Conservation (phyloP, 2,113 vertebrate species). For the Megatriorchis doriae region DNA sequence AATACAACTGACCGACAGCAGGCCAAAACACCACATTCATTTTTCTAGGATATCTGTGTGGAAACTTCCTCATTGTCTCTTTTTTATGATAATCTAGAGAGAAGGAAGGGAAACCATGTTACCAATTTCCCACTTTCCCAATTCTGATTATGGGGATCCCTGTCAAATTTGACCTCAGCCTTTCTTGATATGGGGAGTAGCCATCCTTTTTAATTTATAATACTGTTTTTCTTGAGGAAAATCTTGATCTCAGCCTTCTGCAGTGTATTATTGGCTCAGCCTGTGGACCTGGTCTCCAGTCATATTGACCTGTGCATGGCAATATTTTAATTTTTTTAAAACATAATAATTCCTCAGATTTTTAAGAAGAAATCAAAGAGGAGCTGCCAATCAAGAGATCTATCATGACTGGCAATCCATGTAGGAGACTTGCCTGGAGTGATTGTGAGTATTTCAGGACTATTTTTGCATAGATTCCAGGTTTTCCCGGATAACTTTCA, state of each 20-base stretch:
- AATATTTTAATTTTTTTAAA: background rate
- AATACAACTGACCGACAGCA: background rate
- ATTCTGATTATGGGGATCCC: background rate
- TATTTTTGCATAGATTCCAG: background rate
- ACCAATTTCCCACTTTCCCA: background rate
- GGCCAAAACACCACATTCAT: background rate
- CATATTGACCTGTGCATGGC: background rate
- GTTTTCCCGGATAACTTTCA: background rate
- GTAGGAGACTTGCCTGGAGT: background rate
- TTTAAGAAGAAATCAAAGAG: slow-evolving; percentile 15
- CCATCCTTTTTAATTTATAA: background rate
- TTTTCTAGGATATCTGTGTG: background rate
- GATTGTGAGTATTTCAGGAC: slow-evolving; percentile 43
- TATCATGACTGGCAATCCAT: background rate
- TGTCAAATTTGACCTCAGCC: background rate
- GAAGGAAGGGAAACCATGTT: background rate
- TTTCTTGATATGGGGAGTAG: background rate
- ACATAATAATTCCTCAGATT: background rate
- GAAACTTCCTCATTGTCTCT: background rate
- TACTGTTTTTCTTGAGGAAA: background rate
- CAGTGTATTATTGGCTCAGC: background rate
- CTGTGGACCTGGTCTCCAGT: background rate
- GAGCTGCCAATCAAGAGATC: background rate
- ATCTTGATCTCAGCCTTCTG: background rate
- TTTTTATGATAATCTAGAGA: background rate